Base-by-base conservation (phyloP, 2,113 vertebrate genomes). In the Ardeotis arabs region DNA sequence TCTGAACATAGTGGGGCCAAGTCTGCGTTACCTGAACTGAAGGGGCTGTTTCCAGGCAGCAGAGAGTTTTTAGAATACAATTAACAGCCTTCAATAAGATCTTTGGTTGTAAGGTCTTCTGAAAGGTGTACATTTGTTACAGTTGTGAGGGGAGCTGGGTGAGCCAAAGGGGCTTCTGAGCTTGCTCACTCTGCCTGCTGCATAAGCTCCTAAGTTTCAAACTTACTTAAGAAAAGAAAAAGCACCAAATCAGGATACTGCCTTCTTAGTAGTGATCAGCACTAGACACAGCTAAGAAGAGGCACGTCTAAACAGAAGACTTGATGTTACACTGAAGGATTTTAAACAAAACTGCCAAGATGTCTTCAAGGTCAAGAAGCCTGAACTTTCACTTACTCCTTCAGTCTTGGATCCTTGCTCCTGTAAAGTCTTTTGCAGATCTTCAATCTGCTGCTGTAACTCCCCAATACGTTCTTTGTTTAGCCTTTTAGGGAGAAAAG, bases 391-490 rank as follows among this genome's bases (percentile, higher is more conserved):
- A 98, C 98, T 99, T 97, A 99, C 99, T 60, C 99, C 99, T 94
- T 99, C 99, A 16, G 98, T 95, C 96, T 99, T 99, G 91, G 98
- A 95, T 19, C 98, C 99, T 91, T 99, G 99, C 56, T 98, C 99
- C 94, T 99, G 99, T 66, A 99, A 98, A 76, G 98, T 98, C 93
- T 98, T 99, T 84, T 99, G 99, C 44, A 99, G 98, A 85, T 99
- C 99, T 89, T 99, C 99, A 74, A 99, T 98, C 96, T 99, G 99
- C 94, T 99, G 99, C 90, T 99, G 99, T 44, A 99, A 92, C 96
- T 99, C 99, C 90, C 96, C 92, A 63, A 99, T 97, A 21, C 96
- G 98, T 87, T 99, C 99, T 94, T 97, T 96, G 95, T 97, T 99
- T 87, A 99, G 95, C 95, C 99, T 99, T 94, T 62, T 5, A 31